Conservation (phyloP, 2,888 invertebrate species). For the Epirrita christyi region DNA sequence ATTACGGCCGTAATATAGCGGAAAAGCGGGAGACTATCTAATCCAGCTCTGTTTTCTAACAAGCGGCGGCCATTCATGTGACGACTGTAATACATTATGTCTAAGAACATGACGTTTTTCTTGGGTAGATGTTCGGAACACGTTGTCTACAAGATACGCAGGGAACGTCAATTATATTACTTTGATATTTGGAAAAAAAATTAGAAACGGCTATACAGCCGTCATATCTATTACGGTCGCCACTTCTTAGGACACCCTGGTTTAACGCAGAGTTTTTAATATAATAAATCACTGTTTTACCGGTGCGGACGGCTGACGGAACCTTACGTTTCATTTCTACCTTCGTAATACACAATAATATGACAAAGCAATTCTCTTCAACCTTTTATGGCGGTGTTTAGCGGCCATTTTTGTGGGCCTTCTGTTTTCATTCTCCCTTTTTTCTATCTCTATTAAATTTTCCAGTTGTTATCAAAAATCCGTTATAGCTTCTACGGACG, state of each 20-base stretch:
- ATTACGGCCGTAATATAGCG: neutral
- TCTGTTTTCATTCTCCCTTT: conserved; percentile 7
- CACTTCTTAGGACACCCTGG: neutral
- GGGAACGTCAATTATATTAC: too few species aligned
- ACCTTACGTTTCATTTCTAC: conserved; percentile 34
- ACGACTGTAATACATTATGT: too few species aligned
- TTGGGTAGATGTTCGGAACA: too few species aligned
- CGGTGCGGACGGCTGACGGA: conserved; percentile 42
- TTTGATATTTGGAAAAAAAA: too few species aligned
- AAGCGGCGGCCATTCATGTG: too few species aligned
- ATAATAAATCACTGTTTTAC: conserved; percentile 68
- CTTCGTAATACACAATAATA: conserved; percentile 31
- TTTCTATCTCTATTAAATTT: conserved; percentile 9
- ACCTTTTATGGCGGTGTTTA: conserved; percentile 17
- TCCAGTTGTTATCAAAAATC: too few species aligned
- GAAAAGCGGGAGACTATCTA: too few species aligned
- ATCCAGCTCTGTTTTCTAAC: too few species aligned
- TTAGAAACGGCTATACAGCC: neutral
- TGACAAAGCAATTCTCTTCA: conserved; percentile 19
- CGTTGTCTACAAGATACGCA: too few species aligned
- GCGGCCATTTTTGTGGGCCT: conserved; percentile 8
- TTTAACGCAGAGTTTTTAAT: conserved; percentile 62
- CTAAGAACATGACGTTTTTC: too few species aligned
- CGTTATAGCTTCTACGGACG: too few species aligned
- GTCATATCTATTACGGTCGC: neutral